Evolutionary conservation across 2,797 vertebrate species (phyloP).

Genomic region (Clamator glandarius): DNA sequence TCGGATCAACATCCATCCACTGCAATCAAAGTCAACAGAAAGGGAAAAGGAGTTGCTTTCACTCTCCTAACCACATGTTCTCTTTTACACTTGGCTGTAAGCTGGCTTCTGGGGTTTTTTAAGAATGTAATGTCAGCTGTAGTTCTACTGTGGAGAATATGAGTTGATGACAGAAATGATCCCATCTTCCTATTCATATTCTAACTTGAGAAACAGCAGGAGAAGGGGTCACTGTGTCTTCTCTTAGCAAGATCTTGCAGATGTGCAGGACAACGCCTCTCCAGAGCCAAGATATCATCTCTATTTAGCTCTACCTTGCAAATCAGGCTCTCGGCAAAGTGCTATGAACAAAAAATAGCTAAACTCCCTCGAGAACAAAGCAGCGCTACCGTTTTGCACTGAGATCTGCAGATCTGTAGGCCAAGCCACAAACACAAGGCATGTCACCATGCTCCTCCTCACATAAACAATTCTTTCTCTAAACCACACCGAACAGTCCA

Average conservation of each 20-base stretch:
- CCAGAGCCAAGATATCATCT: neutral
- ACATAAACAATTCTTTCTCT: neutral
- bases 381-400: neutral
- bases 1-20: neutral
- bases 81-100: neutral
- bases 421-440: neutral
- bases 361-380: neutral
- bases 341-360: neutral
- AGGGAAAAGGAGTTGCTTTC: neutral
- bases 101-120: neutral
- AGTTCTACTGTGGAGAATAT: neutral
- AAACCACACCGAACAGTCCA: neutral
- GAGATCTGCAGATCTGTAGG: constrained; percentile 8
- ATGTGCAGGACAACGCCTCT: neutral
- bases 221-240: neutral
- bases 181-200: neutral
- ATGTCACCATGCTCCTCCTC: neutral
- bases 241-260: neutral
- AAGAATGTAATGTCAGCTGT: neutral
- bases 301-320: neutral
- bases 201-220: neutral
- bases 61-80: neutral
- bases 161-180: neutral
- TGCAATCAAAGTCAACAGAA: neutral
- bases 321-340: neutral